phyloP scores from a whole-genome alignment of 1,140 invertebrate species.

The Whitmania pigra region DNA sequence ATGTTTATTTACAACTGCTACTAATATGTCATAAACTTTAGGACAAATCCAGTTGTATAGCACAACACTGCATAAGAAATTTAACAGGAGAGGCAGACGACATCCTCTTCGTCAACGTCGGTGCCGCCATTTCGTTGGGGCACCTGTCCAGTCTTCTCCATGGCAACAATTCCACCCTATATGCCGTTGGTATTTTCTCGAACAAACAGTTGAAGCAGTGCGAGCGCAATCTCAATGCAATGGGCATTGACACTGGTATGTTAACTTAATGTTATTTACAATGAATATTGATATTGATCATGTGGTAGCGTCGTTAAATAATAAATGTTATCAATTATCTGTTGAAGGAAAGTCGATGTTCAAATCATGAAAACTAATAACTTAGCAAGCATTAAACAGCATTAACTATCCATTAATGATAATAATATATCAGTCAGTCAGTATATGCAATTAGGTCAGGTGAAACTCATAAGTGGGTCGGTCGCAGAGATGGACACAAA shows the following conservation, averaged over 20 bases:
- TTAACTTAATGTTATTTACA: too few species aligned
- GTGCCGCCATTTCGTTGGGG: conserved; percentile 31
- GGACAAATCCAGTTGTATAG: conserved; percentile 38
- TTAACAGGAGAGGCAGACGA: conserved; percentile 32
- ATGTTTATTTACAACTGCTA: too few species aligned
- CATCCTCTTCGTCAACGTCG: conserved; percentile 33
- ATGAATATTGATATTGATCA: conserved; percentile 1
- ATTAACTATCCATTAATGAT: not conserved
- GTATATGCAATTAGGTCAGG: conserved; percentile 7
- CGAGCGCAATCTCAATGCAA: conserved; percentile 29
- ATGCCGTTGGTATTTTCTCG: conserved; percentile 28
- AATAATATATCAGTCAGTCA: not conserved
- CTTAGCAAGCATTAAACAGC: not conserved
- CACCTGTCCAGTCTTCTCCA: conserved; percentile 34
- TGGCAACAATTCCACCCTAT: conserved; percentile 26
- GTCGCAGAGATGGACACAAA: conserved; percentile 31
- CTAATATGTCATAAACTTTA: conserved; percentile 16
- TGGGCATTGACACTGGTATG: conserved; percentile 25
- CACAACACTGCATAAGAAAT: conserved; percentile 31
- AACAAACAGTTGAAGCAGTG: conserved; percentile 25
- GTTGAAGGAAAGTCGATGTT: too few species aligned
- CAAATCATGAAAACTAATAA: too few species aligned
- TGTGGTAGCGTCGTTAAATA: too few species aligned
- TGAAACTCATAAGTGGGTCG: conserved; percentile 29
- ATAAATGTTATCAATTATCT: too few species aligned